Percentiles rank a stretch among this genome's conserved stretches.
phyloP scores from a whole-genome alignment of 2,113 vertebrate species.

The Podarcis muralis region DNA sequence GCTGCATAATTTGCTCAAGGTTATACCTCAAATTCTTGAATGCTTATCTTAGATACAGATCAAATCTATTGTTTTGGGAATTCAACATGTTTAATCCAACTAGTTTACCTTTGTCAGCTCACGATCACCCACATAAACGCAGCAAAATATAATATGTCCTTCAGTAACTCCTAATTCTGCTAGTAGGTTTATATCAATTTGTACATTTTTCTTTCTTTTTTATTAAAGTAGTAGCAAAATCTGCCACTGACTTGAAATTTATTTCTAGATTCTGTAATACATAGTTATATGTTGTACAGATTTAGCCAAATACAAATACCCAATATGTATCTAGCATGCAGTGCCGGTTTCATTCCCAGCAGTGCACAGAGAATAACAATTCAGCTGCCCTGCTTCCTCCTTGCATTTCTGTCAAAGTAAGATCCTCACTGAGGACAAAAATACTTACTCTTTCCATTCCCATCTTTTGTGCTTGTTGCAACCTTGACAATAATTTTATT shows the following conservation, averaged over 20 bases:
- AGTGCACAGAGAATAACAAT: conserved; percentile 6
- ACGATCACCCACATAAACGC: not conserved
- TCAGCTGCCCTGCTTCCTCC: not conserved
- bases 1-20: too few species aligned
- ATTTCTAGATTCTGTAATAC: not conserved
- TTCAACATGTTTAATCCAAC: not conserved
- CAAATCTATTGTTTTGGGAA: not conserved
- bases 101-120: rapidly evolving
- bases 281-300: not conserved
- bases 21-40: not conserved
- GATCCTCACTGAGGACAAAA: not conserved
- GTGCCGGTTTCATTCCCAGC: not conserved
- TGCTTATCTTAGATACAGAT: not conserved
- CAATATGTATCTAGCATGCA: conserved; percentile 12
- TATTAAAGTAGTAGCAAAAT: not conserved
- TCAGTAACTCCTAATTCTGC: not conserved
- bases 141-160: not conserved
- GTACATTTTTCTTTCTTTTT: not conserved
- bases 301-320: not conserved
- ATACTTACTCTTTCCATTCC: not conserved
- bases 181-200: not conserved
- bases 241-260: not conserved
- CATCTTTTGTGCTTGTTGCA: not conserved
- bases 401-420: conserved; percentile 9
- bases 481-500: not conserved